A percentile compares a stretch with the other conserved stretches of the same genome.
These are phyloP conservation scores for Sylvia atricapilla DNA, from an alignment of 2,113 vertebrate genomes.

Conservation along the genomic window DNA sequence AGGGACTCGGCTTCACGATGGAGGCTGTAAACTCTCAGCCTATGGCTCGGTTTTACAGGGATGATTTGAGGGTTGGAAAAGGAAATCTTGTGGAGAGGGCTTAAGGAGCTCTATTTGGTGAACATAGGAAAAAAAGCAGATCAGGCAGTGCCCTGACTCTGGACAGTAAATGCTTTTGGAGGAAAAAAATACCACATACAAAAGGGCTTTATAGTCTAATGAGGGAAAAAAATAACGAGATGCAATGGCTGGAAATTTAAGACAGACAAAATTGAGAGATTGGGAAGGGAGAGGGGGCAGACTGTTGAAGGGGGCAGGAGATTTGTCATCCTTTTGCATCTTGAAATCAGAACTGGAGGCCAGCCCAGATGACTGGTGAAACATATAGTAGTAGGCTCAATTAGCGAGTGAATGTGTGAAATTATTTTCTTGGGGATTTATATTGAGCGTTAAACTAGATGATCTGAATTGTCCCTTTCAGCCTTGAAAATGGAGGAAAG, in stretches of 20 bases:
- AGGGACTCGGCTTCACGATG: slow-evolving; percentile 29
- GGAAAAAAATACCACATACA: background rate
- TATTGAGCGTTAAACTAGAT: background rate
- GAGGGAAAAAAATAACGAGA: background rate
- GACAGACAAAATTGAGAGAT: background rate
- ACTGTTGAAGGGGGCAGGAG: slow-evolving; percentile 15
- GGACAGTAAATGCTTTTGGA: slow-evolving; percentile 17
- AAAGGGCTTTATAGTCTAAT: slow-evolving; percentile 21
- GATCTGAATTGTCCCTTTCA: slow-evolving; percentile 33
- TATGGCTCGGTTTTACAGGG: slow-evolving; percentile 47
- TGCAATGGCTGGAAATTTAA: slow-evolving; percentile 33
- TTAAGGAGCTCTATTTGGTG: slow-evolving; percentile 37
- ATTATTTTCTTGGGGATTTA: slow-evolving; percentile 41
- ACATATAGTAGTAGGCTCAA: slow-evolving; percentile 25
- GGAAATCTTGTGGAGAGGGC: slow-evolving; percentile 41
- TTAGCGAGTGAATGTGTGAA: slow-evolving; percentile 33
- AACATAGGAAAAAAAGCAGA: slow-evolving; percentile 24
- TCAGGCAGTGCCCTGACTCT: background rate
- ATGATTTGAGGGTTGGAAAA: slow-evolving; percentile 22
- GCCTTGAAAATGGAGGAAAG: background rate
- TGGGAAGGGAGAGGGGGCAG: slow-evolving; percentile 17
- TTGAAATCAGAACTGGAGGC: slow-evolving; percentile 50
- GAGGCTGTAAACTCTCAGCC: slow-evolving; percentile 42
- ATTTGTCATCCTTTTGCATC: slow-evolving; percentile 38
- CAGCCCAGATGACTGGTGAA: slow-evolving; percentile 55